phyloP scores from a whole-genome alignment of 2,113 vertebrate genomes.

The Petrocephalus microphthalmus region DNA sequence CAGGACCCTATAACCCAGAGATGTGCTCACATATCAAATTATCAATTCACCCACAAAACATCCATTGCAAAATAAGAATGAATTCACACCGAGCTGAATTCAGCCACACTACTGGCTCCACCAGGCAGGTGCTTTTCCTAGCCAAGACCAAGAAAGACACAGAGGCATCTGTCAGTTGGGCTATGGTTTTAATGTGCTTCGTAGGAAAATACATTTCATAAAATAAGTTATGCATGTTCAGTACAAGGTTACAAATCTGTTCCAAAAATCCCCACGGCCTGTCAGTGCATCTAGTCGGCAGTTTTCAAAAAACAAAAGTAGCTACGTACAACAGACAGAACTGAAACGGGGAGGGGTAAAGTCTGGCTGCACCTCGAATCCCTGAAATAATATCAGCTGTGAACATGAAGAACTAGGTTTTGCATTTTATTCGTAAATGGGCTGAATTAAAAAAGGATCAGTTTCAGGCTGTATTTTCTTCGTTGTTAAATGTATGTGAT shows the following conservation, averaged over 20 bases:
- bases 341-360: neutral
- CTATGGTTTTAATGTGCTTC: slow-evolving; percentile 20
- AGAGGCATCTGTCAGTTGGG: neutral
- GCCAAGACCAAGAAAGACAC: slow-evolving; percentile 4
- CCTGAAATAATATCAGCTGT: neutral
- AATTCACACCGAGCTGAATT: neutral
- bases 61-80: neutral
- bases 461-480: neutral
- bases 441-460: neutral
- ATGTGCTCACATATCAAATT: neutral
- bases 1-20: neutral
- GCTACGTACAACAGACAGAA: neutral
- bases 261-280: slow-evolving; percentile 1
- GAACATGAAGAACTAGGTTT: neutral
- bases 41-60: neutral
- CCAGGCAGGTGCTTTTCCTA: neutral
- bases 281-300: slow-evolving; percentile 1
- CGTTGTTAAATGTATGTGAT: neutral
- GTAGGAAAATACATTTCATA: slow-evolving; percentile 26
- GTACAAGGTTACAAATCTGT: slow-evolving; percentile 8
- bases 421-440: neutral
- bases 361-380: neutral
- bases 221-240: slow-evolving; percentile 27
- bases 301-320: neutral
- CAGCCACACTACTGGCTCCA: neutral